These are phyloP conservation scores for Bradypodion ventrale DNA, from an alignment of 2,797 vertebrate species.

Conservation along the genomic window DNA sequence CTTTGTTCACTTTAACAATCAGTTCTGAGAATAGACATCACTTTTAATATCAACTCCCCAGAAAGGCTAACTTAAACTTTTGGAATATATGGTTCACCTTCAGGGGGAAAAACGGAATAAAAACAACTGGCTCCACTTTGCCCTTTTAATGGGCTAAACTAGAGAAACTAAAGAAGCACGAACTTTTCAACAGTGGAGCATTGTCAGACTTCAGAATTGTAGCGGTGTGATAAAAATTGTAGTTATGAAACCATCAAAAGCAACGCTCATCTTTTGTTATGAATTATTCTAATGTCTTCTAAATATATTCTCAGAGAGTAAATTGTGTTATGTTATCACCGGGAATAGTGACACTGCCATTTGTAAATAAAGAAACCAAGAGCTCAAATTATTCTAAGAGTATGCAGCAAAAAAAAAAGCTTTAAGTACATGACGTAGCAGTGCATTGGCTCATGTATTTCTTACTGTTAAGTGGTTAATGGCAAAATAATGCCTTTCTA, in stretches of 20 bases:
- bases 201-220: slow-evolving; percentile 38
- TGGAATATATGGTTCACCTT: slow-evolving; percentile 23
- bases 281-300: slow-evolving; percentile 30
- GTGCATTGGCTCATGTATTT: slow-evolving; percentile 17
- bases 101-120: neutral
- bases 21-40: neutral
- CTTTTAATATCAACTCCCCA: neutral
- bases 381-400: neutral
- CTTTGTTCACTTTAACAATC: neutral
- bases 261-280: slow-evolving; percentile 31
- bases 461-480: slow-evolving; percentile 32
- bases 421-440: slow-evolving; percentile 38
- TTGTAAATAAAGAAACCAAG: slow-evolving; percentile 9
- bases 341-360: neutral
- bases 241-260: slow-evolving; percentile 27
- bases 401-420: neutral
- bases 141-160: neutral
- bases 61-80: neutral
- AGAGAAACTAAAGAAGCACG: neutral
- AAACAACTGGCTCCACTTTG: neutral
- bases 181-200: slow-evolving; percentile 26
- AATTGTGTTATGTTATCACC: slow-evolving; percentile 37
- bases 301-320: slow-evolving; percentile 17
- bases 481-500: slow-evolving; percentile 25
- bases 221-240: slow-evolving; percentile 22